Evolutionary conservation across 2,797 vertebrate genomes (phyloP).

Genomic region (Cyprinella venusta): DNA sequence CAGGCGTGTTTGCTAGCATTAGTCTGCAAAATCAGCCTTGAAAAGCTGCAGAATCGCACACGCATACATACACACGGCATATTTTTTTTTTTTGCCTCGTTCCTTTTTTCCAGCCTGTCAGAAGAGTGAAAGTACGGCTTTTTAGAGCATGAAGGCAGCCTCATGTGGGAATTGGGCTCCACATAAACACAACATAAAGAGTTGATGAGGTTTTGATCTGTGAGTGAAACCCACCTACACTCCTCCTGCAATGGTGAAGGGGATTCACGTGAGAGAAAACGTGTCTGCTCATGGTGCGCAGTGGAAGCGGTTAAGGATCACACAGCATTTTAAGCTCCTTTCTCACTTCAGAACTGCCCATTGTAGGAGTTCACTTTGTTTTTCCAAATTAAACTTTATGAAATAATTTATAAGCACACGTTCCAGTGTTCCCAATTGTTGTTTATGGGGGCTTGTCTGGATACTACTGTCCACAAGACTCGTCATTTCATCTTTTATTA

Average conservation of each 20-base stretch:
- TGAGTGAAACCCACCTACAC: constrained; percentile 60
- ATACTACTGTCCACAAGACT: constrained; percentile 16
- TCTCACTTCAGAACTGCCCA: not conserved
- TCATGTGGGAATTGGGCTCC: constrained; percentile 63
- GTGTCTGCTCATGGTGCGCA: constrained; percentile 36
- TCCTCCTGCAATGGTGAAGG: constrained; percentile 52
- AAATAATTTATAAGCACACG: constrained; percentile 38
- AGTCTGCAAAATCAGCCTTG: constrained; percentile 46
- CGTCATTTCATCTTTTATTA: constrained; percentile 29
- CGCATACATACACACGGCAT: constrained; percentile 1
- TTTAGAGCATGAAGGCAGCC: constrained; percentile 50
- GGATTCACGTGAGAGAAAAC: constrained; percentile 48
- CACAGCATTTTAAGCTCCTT: not conserved
- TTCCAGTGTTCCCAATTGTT: constrained; percentile 40
- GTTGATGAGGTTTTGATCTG: constrained; percentile 71
- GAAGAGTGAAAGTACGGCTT: constrained; percentile 45
- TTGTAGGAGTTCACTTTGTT: constrained; percentile 16
- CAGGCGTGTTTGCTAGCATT: constrained; percentile 43
- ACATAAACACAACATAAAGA: constrained; percentile 63
- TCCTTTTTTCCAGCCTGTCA: constrained; percentile 53
- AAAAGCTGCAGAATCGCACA: constrained; percentile 37
- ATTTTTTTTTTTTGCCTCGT: constrained; percentile 17
- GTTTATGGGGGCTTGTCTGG: constrained; percentile 23
- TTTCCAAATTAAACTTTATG: constrained; percentile 28
- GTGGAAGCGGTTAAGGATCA: constrained; percentile 38